Percentiles rank a stretch among this genome's conserved stretches.
Evolutionary conservation across 37 sponge, comb jelly and placozoan genomes (phyloP).

Genomic region (Halisarca cf. caerulea): DNA sequence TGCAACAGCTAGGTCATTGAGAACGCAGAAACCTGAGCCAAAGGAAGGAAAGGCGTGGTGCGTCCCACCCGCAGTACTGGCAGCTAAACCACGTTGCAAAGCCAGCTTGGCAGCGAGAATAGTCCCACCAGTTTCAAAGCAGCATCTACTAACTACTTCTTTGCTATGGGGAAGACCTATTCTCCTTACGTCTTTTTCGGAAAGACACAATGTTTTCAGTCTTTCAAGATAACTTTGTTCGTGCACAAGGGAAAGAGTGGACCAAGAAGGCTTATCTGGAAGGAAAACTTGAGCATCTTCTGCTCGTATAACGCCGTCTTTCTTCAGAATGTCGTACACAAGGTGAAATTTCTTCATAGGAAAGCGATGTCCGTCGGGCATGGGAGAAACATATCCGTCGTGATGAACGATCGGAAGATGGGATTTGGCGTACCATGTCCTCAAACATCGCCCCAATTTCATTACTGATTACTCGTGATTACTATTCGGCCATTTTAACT

Average conservation of each 20-base stretch:
- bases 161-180: slow-evolving; percentile 3
- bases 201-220: background rate
- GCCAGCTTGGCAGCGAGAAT: slow-evolving; percentile 18
- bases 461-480: no score
- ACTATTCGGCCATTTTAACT: no score
- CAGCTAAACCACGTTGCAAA: slow-evolving; percentile 11
- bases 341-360: slow-evolving; percentile 36
- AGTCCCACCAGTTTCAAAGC: slow-evolving; percentile 32
- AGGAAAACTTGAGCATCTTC: background rate
- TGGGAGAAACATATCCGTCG: slow-evolving; percentile 28
- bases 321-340: background rate
- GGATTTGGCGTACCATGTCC: background rate
- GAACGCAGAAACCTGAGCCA: slow-evolving; percentile 30
- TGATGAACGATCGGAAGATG: slow-evolving; percentile 36
- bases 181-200: background rate
- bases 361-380: slow-evolving; percentile 31
- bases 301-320: background rate
- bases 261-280: slow-evolving; percentile 1
- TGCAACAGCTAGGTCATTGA: slow-evolving; percentile 34
- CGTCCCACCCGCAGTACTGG: slow-evolving; percentile 34
- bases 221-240: background rate
- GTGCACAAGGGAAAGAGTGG: background rate
- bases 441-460: no score
- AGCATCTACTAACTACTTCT: slow-evolving; percentile 19
- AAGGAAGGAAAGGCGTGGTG: slow-evolving; percentile 30